A percentile compares a stretch with the other conserved stretches of the same genome.
Evolutionary conservation across 2,113 vertebrate species (phyloP).

Genomic region (Pan paniscus): DNA sequence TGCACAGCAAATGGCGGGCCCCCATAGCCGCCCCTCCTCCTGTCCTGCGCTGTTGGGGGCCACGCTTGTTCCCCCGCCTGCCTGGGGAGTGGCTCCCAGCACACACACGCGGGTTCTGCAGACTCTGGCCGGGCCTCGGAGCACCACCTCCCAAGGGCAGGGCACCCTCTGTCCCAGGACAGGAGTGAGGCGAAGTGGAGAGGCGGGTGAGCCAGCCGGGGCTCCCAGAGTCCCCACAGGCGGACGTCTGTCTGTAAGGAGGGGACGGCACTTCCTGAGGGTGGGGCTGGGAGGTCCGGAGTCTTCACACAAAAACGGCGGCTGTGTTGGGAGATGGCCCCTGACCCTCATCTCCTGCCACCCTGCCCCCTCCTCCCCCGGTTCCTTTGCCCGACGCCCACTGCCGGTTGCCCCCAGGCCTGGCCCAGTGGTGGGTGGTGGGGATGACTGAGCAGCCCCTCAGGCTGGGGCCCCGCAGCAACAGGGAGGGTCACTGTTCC

Average conservation of each 20-base stretch:
- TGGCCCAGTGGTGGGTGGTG: no score
- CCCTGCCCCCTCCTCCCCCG: neutral
- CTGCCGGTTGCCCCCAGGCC: neutral
- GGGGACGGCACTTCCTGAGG: neutral
- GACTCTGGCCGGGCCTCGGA: neutral
- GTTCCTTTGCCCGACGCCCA: neutral
- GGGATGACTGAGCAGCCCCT: neutral
- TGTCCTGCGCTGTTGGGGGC: neutral
- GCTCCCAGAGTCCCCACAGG: neutral
- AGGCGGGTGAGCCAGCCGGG: neutral
- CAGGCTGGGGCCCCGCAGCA: no score
- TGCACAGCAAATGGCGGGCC: neutral
- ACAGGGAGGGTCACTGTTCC: no score
- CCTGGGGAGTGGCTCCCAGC: neutral
- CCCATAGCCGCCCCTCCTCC: fast-evolving
- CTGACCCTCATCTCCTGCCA: no score
- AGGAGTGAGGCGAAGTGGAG: neutral
- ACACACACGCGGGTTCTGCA: neutral
- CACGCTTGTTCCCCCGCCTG: no score
- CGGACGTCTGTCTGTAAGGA: no score
- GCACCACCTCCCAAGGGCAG: fast-evolving
- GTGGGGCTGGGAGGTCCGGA: no score
- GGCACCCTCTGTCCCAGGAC: neutral
- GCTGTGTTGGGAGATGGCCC: no score
- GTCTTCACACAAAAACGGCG: no score